phyloP scores from a whole-genome alignment of 2,113 vertebrate species.

The Rattus norvegicus region DNA sequence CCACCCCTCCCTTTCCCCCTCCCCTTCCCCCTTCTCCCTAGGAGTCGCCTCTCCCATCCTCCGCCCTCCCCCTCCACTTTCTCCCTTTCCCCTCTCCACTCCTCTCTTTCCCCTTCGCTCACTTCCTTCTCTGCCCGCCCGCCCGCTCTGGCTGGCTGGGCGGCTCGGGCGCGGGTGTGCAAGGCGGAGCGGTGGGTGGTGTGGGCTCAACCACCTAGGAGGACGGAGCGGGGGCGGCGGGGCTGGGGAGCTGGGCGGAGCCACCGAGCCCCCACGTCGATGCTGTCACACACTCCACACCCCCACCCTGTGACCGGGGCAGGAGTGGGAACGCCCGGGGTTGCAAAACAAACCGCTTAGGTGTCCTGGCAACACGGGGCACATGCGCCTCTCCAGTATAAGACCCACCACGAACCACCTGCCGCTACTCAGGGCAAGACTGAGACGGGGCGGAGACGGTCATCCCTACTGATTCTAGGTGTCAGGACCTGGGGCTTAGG shows the following conservation, averaged over 20 bases:
- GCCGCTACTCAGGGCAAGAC: not conserved
- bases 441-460: not conserved
- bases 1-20: too few species aligned
- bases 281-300: not conserved
- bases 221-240: not conserved
- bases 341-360: not conserved
- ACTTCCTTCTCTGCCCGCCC: not conserved
- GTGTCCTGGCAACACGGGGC: not conserved
- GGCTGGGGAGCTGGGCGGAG: not conserved
- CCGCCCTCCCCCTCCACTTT: not conserved
- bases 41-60: not conserved
- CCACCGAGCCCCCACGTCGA: not conserved
- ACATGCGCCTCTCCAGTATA: too few species aligned
- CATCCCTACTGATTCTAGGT: not conserved
- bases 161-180: not conserved
- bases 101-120: not conserved
- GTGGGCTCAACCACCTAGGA: not conserved
- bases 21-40: not conserved
- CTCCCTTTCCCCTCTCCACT: not conserved
- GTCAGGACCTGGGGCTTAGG: not conserved
- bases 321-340: not conserved
- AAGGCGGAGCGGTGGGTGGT: not conserved
- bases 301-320: not conserved
- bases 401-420: not conserved
- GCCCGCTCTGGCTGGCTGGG: not conserved